Conservation (phyloP, 2,113 vertebrate genomes). For the Columba janthina region DNA sequence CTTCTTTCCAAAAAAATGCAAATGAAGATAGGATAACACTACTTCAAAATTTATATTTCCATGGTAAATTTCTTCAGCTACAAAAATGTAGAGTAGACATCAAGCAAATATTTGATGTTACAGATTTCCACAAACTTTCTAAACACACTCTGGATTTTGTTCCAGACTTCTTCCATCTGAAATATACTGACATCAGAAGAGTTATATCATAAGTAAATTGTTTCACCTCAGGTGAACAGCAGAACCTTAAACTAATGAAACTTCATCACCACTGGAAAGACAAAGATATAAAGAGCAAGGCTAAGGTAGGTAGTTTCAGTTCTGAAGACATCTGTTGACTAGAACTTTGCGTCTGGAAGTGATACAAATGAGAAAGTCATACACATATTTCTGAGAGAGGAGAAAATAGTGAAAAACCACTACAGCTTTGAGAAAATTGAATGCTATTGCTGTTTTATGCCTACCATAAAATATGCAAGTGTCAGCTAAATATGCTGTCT, state of each 20-base stretch:
- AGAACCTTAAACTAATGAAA: slow-evolving; percentile 25
- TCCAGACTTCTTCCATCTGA: not conserved
- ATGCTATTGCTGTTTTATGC: not conserved
- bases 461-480: not conserved
- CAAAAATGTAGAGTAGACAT: not conserved
- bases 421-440: not conserved
- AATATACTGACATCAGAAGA: not conserved
- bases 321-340: not conserved
- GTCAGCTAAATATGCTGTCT: not conserved
- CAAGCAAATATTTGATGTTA: not conserved
- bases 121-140: not conserved
- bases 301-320: not conserved
- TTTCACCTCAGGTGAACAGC: not conserved
- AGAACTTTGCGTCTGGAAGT: not conserved
- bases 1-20: not conserved
- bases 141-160: not conserved
- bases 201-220: not conserved
- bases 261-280: not conserved
- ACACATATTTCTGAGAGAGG: not conserved
- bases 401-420: not conserved
- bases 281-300: not conserved
- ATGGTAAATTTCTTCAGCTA: not conserved
- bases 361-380: not conserved
- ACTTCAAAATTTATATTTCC: not conserved
- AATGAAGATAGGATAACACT: not conserved